These are phyloP conservation scores for Ictalurus furcatus DNA, from an alignment of 2,113 vertebrate genomes.

Conservation along the genomic window DNA sequence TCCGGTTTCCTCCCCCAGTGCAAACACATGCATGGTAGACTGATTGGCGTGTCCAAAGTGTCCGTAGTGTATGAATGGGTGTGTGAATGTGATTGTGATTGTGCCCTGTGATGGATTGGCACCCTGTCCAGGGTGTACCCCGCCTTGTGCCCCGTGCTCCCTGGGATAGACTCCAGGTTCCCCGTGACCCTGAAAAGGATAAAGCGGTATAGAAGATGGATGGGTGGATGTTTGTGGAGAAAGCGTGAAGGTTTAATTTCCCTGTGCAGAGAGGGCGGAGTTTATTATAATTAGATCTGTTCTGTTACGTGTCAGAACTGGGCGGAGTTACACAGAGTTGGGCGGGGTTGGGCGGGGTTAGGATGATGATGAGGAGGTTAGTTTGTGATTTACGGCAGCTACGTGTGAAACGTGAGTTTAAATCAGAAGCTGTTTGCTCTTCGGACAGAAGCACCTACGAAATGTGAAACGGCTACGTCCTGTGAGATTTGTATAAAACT, in stretches of 20 bases:
- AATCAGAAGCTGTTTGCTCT: conserved; percentile 68
- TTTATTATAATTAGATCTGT: neutral
- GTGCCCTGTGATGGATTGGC: too few relatives aligned
- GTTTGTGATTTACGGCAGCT: conserved; percentile 77
- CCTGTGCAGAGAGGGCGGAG: neutral
- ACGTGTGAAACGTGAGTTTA: conserved; percentile 69
- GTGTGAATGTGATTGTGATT: too few relatives aligned
- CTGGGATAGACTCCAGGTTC: too few relatives aligned
- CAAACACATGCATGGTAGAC: too few relatives aligned
- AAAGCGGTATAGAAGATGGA: too few relatives aligned
- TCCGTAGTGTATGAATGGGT: too few relatives aligned
- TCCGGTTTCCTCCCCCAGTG: too few relatives aligned
- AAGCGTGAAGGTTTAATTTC: neutral
- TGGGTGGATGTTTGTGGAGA: neutral
- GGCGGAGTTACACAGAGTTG: neutral
- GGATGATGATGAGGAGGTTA: conserved; percentile 54
- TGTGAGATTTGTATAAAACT: conserved; percentile 80
- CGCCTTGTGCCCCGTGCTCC: too few relatives aligned
- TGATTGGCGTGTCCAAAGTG: too few relatives aligned
- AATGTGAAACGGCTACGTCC: conserved; percentile 77
- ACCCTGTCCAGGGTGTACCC: too few relatives aligned
- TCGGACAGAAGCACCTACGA: conserved; percentile 72
- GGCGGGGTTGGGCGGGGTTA: neutral
- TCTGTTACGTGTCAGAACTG: neutral
- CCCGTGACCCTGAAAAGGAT: too few relatives aligned